Base-by-base conservation (phyloP, 2,888 invertebrate species). In the Stratiomys singularior region DNA sequence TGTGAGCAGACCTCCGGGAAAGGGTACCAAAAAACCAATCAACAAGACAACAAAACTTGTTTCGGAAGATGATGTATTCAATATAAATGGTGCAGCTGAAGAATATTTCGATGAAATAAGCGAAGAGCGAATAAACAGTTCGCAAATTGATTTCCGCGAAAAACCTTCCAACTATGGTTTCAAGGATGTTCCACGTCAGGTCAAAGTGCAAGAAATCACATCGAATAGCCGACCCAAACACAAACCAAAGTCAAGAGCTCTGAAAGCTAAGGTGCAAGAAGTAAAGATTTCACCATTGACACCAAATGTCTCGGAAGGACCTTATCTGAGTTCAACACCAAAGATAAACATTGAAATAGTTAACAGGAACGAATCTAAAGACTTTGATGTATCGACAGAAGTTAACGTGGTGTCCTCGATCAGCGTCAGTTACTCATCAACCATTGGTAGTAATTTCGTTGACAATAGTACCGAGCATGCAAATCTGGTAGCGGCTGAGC, bases 51-150 rank as follows among this genome's bases (percentile, higher is more conserved):
- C 25, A 83, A 90, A 91, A 83, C 85, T 92, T 11, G 90, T 93
- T 78, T 88, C 90, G 0, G 91, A 90, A 79, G 90, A 91, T 82
- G 92, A 92, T 84, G 88, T 93, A 9, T 81, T 92, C 11, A 89
- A 89, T 82, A 92, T 93, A 0, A 93, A 93, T 82, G 85, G 85
- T n/a, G 89, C 89, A 0, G 85, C 86, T 5, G 85, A 85, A 52
- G 82, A 78, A 27, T 76, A 78, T 76, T 30, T 25, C 5, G 56
- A 79, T 9, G 72, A 78, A 11, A 60, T 74, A 11, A 74, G 58
- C 11, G 74, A 74, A 9, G 74, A 74, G 9, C 58, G 25, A 13
- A 13, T 74, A 5, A 74, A 58, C 21, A 18, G 30, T 7, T 30
- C 52, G 9, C n/a, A 18, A 3, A 1, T 74, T 15, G 27, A 21